These are phyloP conservation scores for Pollenia griseotomentosa DNA, from an alignment of 2,888 invertebrate species.

Conservation along the genomic window DNA sequence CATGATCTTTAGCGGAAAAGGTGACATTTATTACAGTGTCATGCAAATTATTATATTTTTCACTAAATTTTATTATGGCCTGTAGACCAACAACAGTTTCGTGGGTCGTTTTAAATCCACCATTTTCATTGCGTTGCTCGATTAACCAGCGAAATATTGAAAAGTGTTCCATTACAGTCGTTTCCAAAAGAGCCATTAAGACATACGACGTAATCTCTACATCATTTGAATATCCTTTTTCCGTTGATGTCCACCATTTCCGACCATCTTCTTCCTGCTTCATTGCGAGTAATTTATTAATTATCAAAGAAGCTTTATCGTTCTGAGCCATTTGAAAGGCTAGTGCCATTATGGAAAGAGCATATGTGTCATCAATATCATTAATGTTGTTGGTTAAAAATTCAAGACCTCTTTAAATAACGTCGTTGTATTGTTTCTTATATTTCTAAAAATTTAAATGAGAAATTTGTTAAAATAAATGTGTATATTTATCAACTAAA, in stretches of 20 bases:
- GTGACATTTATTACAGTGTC: background rate
- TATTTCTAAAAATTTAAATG: conserved; percentile 38
- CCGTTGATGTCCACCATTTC: conserved; percentile 90
- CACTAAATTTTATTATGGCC: conserved; percentile 87
- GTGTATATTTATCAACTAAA: background rate
- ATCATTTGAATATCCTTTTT: conserved; percentile 86
- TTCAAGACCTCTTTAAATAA: conserved; percentile 90
- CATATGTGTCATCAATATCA: conserved; percentile 88
- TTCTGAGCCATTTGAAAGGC: conserved; percentile 90
- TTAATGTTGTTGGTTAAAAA: conserved; percentile 89
- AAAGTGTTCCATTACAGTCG: conserved; percentile 76
- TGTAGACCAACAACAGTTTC: conserved; percentile 89
- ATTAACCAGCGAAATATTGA: conserved; percentile 89
- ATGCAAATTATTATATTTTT: conserved; percentile 83
- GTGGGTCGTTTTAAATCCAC: conserved; percentile 90
- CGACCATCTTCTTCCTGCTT: conserved; percentile 84
- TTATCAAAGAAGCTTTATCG: conserved; percentile 85
- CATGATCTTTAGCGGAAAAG: conserved; percentile 27
- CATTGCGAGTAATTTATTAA: conserved; percentile 83
- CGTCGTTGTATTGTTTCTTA: conserved; percentile 85
- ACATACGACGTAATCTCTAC: conserved; percentile 94
- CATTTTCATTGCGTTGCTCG: conserved; percentile 86
- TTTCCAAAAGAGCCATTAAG: conserved; percentile 87
- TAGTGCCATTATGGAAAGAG: conserved; percentile 90
- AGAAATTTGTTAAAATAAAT: background rate